Conservation (phyloP, 2,113 vertebrate species). For the Phyllostomus discolor region DNA sequence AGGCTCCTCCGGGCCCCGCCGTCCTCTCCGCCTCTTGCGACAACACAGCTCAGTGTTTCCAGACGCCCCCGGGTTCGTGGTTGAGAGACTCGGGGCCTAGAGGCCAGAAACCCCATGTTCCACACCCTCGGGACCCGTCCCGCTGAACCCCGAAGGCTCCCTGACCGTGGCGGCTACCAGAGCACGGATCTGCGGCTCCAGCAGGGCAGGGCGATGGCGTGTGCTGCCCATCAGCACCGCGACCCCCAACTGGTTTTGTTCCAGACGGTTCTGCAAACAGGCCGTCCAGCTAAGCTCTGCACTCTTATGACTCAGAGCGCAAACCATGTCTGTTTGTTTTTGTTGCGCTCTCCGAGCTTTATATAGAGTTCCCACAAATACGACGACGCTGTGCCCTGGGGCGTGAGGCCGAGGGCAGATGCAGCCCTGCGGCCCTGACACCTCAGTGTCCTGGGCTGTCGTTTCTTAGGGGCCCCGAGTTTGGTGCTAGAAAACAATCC, state of each 20-base stretch:
- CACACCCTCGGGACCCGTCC: background rate
- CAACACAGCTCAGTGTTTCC: background rate
- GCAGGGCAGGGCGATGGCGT: rapidly evolving
- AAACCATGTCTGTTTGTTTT: constrained; percentile 66
- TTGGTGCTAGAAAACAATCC: constrained; percentile 29
- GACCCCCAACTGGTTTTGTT: background rate
- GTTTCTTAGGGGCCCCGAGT: constrained; percentile 19
- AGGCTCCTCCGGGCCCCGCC: background rate
- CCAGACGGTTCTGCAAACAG: background rate
- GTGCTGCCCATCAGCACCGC: rapidly evolving
- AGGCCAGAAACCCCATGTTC: constrained; percentile 15
- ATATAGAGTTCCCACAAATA: constrained; percentile 72
- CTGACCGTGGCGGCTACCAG: rapidly evolving
- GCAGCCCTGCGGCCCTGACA: background rate
- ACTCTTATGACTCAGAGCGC: constrained; percentile 16
- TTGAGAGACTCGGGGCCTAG: background rate
- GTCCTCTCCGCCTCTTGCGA: background rate
- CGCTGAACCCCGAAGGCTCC: background rate
- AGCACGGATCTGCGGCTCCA: background rate
- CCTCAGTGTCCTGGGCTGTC: background rate
- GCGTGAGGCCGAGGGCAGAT: constrained; percentile 52
- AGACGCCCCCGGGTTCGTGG: background rate
- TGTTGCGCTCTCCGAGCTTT: constrained; percentile 70
- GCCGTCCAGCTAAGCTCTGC: background rate
- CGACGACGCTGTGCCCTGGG: constrained; percentile 59